Conservation (phyloP, 2,113 vertebrate species). For the Vanacampus margaritifer region DNA sequence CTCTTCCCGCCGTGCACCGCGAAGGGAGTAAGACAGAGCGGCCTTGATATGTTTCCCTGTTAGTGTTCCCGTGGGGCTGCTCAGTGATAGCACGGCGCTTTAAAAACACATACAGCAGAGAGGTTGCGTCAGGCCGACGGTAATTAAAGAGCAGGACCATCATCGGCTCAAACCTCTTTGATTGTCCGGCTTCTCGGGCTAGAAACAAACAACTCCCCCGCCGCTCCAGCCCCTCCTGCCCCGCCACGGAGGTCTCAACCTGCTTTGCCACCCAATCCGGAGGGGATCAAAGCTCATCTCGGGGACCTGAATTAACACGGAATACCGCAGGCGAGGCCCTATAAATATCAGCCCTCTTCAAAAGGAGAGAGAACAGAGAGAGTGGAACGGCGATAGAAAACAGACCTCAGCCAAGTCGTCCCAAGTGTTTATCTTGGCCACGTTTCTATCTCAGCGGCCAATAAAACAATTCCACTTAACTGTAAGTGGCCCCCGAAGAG, state of each 20-base stretch:
- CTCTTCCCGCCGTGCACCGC: conserved; percentile 43
- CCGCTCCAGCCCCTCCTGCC: conserved; percentile 55
- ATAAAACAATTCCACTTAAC: conserved; percentile 98
- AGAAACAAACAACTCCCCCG: conserved; percentile 64
- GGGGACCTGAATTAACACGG: conserved; percentile 86
- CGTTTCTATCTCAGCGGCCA: conserved; percentile 95
- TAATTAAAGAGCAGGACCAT: conserved; percentile 69
- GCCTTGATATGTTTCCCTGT: conserved; percentile 68
- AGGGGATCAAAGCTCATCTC: conserved; percentile 86
- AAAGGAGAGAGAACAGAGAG: conserved; percentile 64
- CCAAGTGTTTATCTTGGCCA: conserved; percentile 99
- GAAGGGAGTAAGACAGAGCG: conserved; percentile 42
- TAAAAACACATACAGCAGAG: conserved; percentile 71
- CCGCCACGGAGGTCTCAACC: conserved; percentile 62
- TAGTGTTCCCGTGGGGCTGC: conserved; percentile 58
- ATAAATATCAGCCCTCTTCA: conserved; percentile 86
- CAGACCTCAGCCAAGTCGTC: conserved; percentile 75
- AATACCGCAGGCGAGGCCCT: conserved; percentile 83
- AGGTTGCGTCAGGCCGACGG: conserved; percentile 64
- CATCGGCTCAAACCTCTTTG: conserved; percentile 69
- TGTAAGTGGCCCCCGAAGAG: conserved; percentile 95
- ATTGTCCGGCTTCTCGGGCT: conserved; percentile 64
- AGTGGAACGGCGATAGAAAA: conserved; percentile 68
- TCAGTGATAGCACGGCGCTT: conserved; percentile 62
- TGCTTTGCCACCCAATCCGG: conserved; percentile 76